Percentiles rank a stretch among this genome's conserved stretches.
phyloP scores from a whole-genome alignment of 1,140 invertebrate species.

The Armadillidium nasatum region DNA sequence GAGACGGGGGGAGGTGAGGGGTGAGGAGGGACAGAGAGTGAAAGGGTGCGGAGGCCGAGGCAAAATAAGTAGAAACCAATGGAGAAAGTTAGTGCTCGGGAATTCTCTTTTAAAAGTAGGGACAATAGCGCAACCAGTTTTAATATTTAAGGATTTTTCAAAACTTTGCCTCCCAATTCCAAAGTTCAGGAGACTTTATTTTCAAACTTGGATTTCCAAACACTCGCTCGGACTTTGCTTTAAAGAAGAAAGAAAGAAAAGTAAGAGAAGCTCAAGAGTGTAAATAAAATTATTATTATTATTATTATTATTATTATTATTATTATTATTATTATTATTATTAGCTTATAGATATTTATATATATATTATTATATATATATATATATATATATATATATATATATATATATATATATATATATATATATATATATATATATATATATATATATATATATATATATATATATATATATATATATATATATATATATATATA shows the following conservation, averaged over 20 bases:
- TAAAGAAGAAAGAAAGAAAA: neutral
- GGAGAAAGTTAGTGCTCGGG: constrained; percentile 3
- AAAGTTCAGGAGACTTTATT: neutral
- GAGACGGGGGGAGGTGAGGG: neutral
- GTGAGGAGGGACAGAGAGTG: too few species aligned
- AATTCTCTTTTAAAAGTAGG: neutral
- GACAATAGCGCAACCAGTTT: constrained; percentile 9
- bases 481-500: too few species aligned
- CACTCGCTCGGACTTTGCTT: constrained; percentile 1
- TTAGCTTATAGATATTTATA: neutral
- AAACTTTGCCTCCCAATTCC: constrained; percentile 1
- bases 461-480: too few species aligned
- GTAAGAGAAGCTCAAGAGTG: neutral
- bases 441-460: too few species aligned
- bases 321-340: neutral
- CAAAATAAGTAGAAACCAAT: constrained; percentile 11
- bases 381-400: constrained; percentile 4
- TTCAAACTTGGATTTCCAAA: neutral
- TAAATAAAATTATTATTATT: constrained; percentile 5
- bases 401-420: too few species aligned
- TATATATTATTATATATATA: neutral
- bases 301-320: too few species aligned
- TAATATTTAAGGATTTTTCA: constrained; percentile 10
- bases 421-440: too few species aligned
- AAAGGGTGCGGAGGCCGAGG: neutral